Evolutionary conservation across 2,888 invertebrate genomes (phyloP).

Genomic region (Cheilosia urbana): DNA sequence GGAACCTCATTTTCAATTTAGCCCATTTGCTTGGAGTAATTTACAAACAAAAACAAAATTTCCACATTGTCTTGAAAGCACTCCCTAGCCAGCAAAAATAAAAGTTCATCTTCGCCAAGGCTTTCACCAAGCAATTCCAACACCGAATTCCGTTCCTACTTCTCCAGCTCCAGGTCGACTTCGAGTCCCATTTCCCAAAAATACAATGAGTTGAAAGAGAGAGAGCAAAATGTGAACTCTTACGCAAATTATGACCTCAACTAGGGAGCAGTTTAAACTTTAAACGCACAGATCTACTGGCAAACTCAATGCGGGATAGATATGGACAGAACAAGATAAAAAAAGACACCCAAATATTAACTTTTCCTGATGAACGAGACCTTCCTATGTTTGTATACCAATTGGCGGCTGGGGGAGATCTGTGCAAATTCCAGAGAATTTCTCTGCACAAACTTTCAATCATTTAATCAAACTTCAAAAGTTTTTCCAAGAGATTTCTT

Average conservation of each 20-base stretch:
- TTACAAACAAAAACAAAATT: constrained; percentile 14
- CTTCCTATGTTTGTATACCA: neutral
- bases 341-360: constrained; percentile 36
- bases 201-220: constrained; percentile 17
- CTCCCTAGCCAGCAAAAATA: constrained; percentile 16
- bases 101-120: constrained; percentile 34
- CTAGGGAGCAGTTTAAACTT: constrained; percentile 36
- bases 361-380: neutral
- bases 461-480: constrained; percentile 74
- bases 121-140: constrained; percentile 40
- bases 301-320: neutral
- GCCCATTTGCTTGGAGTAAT: constrained; percentile 36
- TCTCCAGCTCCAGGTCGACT: no score
- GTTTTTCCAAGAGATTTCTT: constrained; percentile 73
- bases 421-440: constrained; percentile 44
- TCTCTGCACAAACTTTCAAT: constrained; percentile 52
- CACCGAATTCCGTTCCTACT: constrained; percentile 10
- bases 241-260: constrained; percentile 70
- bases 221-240: constrained; percentile 40
- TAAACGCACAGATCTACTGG: neutral
- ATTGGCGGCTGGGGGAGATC: neutral
- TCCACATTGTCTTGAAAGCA: constrained; percentile 26
- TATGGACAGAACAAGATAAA: constrained; percentile 13
- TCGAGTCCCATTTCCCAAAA: neutral
- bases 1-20: constrained; percentile 42